Conservation (phyloP, 2,888 invertebrate genomes). For the Drosophila cognata region DNA sequence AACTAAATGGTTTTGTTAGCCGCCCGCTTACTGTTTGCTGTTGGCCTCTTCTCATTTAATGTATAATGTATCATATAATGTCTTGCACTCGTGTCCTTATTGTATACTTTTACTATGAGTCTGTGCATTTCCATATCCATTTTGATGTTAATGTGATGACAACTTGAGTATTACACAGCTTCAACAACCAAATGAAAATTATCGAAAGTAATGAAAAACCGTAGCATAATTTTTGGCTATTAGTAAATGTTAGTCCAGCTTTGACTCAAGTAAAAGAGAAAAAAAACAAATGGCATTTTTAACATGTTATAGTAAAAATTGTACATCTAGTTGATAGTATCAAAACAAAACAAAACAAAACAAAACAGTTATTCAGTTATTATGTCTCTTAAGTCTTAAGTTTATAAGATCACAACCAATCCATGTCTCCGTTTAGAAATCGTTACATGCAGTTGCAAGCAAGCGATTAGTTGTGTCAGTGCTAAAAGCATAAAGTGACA, state of each 20-base stretch:
- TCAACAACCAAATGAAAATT: constrained; percentile 43
- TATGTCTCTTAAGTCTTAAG: constrained; percentile 44
- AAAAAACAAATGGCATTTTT: constrained; percentile 51
- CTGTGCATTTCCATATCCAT: constrained; percentile 33
- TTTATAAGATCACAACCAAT: constrained; percentile 10
- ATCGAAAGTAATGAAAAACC: constrained; percentile 3
- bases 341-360: neutral
- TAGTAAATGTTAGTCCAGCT: constrained; percentile 58
- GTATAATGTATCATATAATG: constrained; percentile 44
- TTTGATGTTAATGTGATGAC: constrained; percentile 42
- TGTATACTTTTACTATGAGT: constrained; percentile 33
- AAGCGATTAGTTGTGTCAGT: neutral
- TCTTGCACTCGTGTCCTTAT: constrained; percentile 69
- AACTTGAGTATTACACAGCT: constrained; percentile 53
- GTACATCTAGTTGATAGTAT: constrained; percentile 40
- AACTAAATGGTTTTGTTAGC: constrained; percentile 48
- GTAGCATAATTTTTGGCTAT: constrained; percentile 71
- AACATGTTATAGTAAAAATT: constrained; percentile 58
- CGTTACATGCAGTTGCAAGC: neutral
- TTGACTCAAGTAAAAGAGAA: constrained; percentile 20
- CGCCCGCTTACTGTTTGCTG: constrained; percentile 9
- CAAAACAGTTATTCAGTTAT: neutral
- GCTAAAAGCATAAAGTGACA: constrained; percentile 8
- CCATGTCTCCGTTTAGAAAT: neutral
- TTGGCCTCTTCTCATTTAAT: constrained; percentile 34